phyloP scores from a whole-genome alignment of 2,797 vertebrate genomes.

The Falco cherrug region DNA sequence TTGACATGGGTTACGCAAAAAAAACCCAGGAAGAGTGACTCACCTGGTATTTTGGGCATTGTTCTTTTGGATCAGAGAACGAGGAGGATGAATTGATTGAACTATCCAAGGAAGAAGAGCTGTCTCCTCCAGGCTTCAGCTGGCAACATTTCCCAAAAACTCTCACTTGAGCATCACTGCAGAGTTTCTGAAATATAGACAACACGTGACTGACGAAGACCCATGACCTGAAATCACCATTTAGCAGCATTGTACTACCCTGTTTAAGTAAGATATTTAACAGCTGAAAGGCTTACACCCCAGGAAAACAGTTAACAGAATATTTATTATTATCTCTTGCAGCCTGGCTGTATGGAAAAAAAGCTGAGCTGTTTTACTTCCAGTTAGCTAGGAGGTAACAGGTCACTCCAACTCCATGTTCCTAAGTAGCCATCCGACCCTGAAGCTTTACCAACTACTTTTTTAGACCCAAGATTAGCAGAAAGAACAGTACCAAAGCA shows the following conservation, averaged over 20 bases:
- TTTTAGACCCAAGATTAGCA: neutral
- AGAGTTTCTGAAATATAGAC: constrained; percentile 82
- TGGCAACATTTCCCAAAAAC: constrained; percentile 94
- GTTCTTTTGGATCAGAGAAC: constrained; percentile 81
- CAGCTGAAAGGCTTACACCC: neutral
- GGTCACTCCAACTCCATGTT: neutral
- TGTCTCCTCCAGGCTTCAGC: constrained; percentile 90
- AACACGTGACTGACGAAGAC: neutral
- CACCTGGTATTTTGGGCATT: constrained; percentile 85
- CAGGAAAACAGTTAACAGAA: neutral
- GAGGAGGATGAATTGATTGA: constrained; percentile 82
- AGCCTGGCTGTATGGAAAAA: neutral
- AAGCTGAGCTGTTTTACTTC: neutral
- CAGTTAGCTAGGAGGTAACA: neutral
- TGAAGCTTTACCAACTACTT: neutral
- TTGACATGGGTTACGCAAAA: neutral
- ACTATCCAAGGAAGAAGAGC: constrained; percentile 95
- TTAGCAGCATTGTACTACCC: neutral
- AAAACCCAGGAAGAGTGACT: neutral
- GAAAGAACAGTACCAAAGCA: neutral
- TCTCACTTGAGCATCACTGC: constrained; percentile 87
- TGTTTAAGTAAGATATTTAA: neutral
- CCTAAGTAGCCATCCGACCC: neutral
- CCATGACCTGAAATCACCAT: neutral
- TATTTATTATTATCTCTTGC: neutral